These are phyloP conservation scores for Pycnomerus fuliginosus DNA, from an alignment of 2,888 invertebrate species.

Conservation along the genomic window DNA sequence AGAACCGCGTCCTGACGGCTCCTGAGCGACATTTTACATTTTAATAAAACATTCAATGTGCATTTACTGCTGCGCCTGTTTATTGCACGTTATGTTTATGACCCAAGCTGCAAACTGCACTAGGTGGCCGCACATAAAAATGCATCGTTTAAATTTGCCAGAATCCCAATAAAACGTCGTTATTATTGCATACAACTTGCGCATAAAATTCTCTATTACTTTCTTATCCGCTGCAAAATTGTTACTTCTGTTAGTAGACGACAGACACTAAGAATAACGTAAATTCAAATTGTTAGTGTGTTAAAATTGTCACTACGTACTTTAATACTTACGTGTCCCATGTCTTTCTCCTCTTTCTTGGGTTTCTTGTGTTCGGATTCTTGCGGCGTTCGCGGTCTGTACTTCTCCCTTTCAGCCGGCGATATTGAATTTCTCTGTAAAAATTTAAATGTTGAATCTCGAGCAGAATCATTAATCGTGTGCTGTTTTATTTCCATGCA, in stretches of 20 bases:
- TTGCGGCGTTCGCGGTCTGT: slow-evolving; percentile 75
- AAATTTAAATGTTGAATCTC: slow-evolving; percentile 23
- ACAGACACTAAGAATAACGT: neutral
- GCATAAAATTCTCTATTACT: slow-evolving; percentile 18
- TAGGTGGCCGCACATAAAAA: slow-evolving; percentile 27
- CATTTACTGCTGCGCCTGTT: slow-evolving; percentile 41
- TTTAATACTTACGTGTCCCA: slow-evolving; percentile 74
- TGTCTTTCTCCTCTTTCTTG: slow-evolving; percentile 80
- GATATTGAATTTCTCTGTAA: slow-evolving; percentile 78
- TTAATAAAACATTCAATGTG: slow-evolving; percentile 32
- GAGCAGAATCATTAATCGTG: too few relatives aligned
- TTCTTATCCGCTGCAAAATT: neutral
- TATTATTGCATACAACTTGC: slow-evolving; percentile 19
- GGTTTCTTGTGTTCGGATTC: slow-evolving; percentile 73
- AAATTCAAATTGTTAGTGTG: slow-evolving; percentile 1
- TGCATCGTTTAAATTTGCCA: slow-evolving; percentile 27
- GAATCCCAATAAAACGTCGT: slow-evolving; percentile 23
- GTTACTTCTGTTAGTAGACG: slow-evolving; percentile 3
- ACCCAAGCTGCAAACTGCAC: slow-evolving; percentile 41
- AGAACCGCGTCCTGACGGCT: slow-evolving; percentile 11
- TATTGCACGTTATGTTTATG: slow-evolving; percentile 43
- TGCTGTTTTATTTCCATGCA: too few relatives aligned
- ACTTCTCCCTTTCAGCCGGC: slow-evolving; percentile 79
- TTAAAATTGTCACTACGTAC: slow-evolving; percentile 39
- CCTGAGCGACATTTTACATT: slow-evolving; percentile 36